Evolutionary conservation across 2,797 vertebrate species (phyloP), one percentile per base, ranked within the genome.

Genomic region (Chiropotes sagulatus): DNA sequence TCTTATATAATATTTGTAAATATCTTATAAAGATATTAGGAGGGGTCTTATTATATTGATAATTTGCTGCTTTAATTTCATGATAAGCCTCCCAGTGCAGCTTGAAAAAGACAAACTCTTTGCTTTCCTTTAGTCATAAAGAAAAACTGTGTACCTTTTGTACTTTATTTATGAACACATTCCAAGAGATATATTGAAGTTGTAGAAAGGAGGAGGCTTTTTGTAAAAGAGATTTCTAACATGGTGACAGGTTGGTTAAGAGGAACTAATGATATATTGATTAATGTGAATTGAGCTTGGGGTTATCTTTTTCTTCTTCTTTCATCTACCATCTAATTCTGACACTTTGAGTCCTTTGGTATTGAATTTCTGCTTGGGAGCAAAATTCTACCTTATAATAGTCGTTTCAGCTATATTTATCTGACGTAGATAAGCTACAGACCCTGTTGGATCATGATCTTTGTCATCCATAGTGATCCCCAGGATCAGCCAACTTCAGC

Each of bases 221-320:
- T 92, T 2, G 41, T 22, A 41, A 91, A 70, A 94, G 39, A 46
- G 0, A 33, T 82, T 96, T 48, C 70, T 90, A 58, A 82, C 33
- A 24, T 30, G 61, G 50, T 80, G 93, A 97, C 97, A 97, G 46
- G 2, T n/a, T 7, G 94, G 44, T 90, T 90, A 98, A 97, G 50
- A 12, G 10, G 73, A 90, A 94, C 39, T 97, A 78, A 97, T 90
- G 39, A 86, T 90, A 83, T 46, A 67, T 73, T 97, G 85, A 73
- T 97, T 93, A 86, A 96, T 89, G 46, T 30, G 89, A 94, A 33
- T 54, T 90, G 82, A n/a, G 15, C 48, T 85, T 39, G 46, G 13
- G 19, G 20, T 73, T 92, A 80, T 72, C 91, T 41, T 12, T 85
- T 39, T 50, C n/a, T 50, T 50, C 84, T 36, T 89, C 57, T 26